Conservation (phyloP, 2,797 vertebrate species). For the Hyperoplus immaculatus region DNA sequence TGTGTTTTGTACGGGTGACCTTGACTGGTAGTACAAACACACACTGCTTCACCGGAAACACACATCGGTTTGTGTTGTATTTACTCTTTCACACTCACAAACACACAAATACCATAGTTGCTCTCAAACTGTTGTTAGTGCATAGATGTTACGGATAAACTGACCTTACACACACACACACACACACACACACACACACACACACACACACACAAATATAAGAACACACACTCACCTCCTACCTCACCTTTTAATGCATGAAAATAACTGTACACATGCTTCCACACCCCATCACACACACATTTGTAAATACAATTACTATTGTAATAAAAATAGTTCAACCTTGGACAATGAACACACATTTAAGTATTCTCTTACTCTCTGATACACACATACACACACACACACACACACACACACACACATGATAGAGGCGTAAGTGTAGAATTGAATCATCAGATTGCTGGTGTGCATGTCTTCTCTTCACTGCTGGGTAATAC, state of each 20-base stretch:
- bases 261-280: conserved; percentile 44
- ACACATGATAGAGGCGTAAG: conserved; percentile 28
- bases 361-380: conserved; percentile 42
- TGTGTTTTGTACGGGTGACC: conserved; percentile 50
- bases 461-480: conserved; percentile 48
- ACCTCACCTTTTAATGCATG: conserved; percentile 31
- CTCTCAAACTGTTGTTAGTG: conserved; percentile 34
- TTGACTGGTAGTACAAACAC: conserved; percentile 59
- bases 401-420: conserved; percentile 26
- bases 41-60: conserved; percentile 52
- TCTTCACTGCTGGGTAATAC: conserved; percentile 55
- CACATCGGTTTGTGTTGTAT: conserved; percentile 57
- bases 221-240: neutral
- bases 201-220: conserved; percentile 13
- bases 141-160: conserved; percentile 17
- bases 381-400: conserved; percentile 4
- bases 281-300: conserved; percentile 40
- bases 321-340: conserved; percentile 50
- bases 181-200: conserved; percentile 35
- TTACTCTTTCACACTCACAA: conserved; percentile 35
- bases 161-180: conserved; percentile 23
- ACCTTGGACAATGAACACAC: conserved; percentile 56
- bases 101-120: conserved; percentile 36
- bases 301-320: conserved; percentile 51
- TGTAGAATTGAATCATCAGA: conserved; percentile 71